Evolutionary conservation across 2,113 vertebrate genomes (phyloP), one percentile per base, ranked within the genome.

Genomic region (Istiophorus platypterus): DNA sequence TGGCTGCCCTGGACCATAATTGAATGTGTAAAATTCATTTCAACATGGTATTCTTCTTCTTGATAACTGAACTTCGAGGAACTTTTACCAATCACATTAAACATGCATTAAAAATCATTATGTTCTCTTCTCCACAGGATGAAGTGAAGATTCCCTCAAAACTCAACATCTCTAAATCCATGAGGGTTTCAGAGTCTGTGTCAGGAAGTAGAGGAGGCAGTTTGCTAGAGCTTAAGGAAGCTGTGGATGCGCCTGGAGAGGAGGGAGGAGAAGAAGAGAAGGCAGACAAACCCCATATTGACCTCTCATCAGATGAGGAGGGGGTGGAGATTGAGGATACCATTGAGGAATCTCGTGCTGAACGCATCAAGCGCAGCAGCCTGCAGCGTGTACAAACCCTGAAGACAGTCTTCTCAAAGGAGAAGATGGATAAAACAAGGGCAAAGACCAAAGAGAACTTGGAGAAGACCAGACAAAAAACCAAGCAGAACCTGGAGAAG

Each of bases 331-430:
- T 97, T 2, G 97, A 99, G 80, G 97, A 98, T 76, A 92, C 95
- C 73, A 95, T 97, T 0, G 96, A 98, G 85, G 98, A 98, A 90
- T 95, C 98, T 17, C 96, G 98, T 4, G 97, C 98, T 1, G 97
- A 98, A 73, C 96, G 97, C 73, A 98, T 99, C 92, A 98, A 98
- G 86, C 96, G 96, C 57, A 99, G 97, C 2, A 97, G 98, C 80
- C 94, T 99, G 92, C 96, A 97, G 71, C 96, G 96, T 6, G 96
- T 99, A 67, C 97, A 99, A 80, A 97, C 92, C 94, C 96, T 99
- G 85, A 99, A 99, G 94, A 99, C 98, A 17, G 98, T 95, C 31
- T 99, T 99, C 89, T 99, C 98, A 57, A 99, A 96, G 92, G 97
- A 98, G 90, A 98, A 98, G 92, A 99, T 95, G 88, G 93, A 97